Evolutionary conservation across 2,888 invertebrate species (phyloP).

Genomic region (Torymus texanus): DNA sequence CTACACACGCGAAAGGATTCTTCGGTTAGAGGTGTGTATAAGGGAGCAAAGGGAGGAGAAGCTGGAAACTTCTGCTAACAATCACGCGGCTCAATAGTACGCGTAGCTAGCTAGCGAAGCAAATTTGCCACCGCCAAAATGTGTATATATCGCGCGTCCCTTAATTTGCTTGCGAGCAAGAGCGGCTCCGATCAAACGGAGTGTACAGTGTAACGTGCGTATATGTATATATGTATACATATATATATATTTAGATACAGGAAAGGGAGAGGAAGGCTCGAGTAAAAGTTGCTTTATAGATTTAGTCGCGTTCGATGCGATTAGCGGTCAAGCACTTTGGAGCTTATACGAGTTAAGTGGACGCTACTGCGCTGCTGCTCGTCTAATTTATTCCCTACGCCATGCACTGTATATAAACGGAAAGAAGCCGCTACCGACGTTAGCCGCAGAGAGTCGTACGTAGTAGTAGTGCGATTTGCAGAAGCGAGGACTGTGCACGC

Average conservation of each 20-base stretch:
- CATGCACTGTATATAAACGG: too few species aligned
- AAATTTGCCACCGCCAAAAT: neutral
- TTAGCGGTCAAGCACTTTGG: slow-evolving; percentile 29
- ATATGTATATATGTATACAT: neutral
- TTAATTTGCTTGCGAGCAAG: slow-evolving; percentile 44
- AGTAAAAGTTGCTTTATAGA: slow-evolving; percentile 49
- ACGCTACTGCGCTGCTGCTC: too few species aligned
- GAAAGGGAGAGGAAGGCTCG: too few species aligned
- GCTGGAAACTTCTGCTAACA: slow-evolving; percentile 2
- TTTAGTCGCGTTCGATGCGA: slow-evolving; percentile 45
- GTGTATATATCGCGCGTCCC: neutral
- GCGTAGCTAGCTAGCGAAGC: neutral
- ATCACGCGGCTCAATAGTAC: slow-evolving; percentile 20
- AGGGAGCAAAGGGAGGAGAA: neutral
- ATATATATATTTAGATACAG: too few species aligned
- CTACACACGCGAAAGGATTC: slow-evolving; percentile 5
- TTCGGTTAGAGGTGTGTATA: neutral
- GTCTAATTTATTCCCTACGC: too few species aligned
- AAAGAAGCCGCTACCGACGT: too few species aligned
- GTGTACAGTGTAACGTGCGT: neutral
- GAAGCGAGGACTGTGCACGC: too few species aligned
- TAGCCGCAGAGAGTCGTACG: too few species aligned
- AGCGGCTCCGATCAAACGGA: neutral
- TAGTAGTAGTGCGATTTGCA: too few species aligned
- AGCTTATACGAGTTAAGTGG: slow-evolving; percentile 9